phyloP scores from a whole-genome alignment of 2,888 invertebrate genomes.

The Cactoblastis cactorum region DNA sequence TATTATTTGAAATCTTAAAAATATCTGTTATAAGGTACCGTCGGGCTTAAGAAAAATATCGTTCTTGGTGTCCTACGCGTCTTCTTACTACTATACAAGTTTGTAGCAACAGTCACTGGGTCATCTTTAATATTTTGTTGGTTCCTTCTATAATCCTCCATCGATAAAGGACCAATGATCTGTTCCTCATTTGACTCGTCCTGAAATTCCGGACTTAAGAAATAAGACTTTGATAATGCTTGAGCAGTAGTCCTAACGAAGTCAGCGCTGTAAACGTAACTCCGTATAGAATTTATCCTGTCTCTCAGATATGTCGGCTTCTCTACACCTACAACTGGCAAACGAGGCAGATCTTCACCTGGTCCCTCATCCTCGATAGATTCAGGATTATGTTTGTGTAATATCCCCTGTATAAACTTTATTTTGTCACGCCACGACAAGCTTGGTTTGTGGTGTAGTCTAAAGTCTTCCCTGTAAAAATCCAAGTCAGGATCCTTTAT shows the following conservation, averaged over 20 bases:
- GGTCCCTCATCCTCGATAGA: conserved; percentile 1
- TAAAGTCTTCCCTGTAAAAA: conserved; percentile 30
- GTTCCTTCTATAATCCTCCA: not conserved
- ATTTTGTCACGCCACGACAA: conserved; percentile 35
- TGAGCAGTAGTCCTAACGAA: conserved; percentile 19
- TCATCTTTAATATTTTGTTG: not conserved
- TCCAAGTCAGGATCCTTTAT: conserved; percentile 29
- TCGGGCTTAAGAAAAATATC: conserved; percentile 64
- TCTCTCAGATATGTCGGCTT: conserved; percentile 39
- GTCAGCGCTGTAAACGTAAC: conserved; percentile 32
- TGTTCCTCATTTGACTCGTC: conserved; percentile 2
- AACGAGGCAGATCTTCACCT: conserved; percentile 5
- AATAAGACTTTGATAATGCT: conserved; percentile 8
- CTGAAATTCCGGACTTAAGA: conserved; percentile 2
- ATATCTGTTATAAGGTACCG: conserved; percentile 51
- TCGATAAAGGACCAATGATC: not conserved
- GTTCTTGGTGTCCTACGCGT: conserved; percentile 42
- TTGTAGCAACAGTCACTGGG: conserved; percentile 10
- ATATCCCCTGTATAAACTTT: conserved; percentile 22
- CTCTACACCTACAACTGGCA: conserved; percentile 22
- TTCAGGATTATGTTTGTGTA: conserved; percentile 20
- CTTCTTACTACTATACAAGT: conserved; percentile 18
- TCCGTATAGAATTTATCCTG: conserved; percentile 38
- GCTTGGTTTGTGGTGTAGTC: conserved; percentile 23
- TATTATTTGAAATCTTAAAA: conserved; percentile 35